These are phyloP conservation scores for Campylomormyrus tamandua DNA, from an alignment of 2,113 vertebrate species.

Conservation along the genomic window DNA sequence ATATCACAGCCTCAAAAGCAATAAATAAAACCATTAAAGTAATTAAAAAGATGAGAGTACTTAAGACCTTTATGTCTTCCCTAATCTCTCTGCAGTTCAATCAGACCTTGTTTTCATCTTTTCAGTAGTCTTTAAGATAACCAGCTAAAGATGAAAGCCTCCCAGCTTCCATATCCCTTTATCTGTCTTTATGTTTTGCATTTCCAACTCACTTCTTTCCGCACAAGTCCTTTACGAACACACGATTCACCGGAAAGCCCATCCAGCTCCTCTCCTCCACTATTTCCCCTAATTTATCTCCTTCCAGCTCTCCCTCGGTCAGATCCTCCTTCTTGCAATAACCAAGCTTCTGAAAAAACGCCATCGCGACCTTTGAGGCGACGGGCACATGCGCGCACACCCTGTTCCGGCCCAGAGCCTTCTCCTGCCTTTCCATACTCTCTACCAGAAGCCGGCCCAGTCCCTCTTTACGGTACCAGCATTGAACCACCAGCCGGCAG, in stretches of 20 bases:
- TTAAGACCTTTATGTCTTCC: background rate
- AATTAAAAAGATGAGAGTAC: background rate
- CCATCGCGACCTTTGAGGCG: conserved; percentile 59
- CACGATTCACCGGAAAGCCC: conserved; percentile 62
- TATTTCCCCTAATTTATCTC: conserved; percentile 42
- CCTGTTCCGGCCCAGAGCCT: conserved; percentile 45
- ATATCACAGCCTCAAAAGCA: background rate
- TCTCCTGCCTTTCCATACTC: conserved; percentile 60
- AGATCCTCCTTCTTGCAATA: conserved; percentile 52
- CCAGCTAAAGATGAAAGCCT: background rate
- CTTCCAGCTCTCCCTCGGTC: conserved; percentile 39
- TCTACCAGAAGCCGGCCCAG: conserved; percentile 66
- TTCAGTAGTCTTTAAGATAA: background rate
- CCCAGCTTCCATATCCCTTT: background rate
- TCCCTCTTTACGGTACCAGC: conserved; percentile 70
- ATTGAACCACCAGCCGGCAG: conserved; percentile 67
- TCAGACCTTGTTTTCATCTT: background rate
- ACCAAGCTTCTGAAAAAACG: conserved; percentile 63
- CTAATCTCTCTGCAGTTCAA: background rate
- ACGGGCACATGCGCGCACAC: conserved; percentile 57
- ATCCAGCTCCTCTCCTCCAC: conserved; percentile 56
- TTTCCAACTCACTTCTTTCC: background rate
- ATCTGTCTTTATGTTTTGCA: background rate
- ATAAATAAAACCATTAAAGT: conserved; percentile 14
- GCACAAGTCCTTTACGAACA: conserved; percentile 67